Percentiles rank a stretch among this genome's conserved stretches.
Evolutionary conservation across 2,797 vertebrate species (phyloP).

Genomic region (Catharus ustulatus): DNA sequence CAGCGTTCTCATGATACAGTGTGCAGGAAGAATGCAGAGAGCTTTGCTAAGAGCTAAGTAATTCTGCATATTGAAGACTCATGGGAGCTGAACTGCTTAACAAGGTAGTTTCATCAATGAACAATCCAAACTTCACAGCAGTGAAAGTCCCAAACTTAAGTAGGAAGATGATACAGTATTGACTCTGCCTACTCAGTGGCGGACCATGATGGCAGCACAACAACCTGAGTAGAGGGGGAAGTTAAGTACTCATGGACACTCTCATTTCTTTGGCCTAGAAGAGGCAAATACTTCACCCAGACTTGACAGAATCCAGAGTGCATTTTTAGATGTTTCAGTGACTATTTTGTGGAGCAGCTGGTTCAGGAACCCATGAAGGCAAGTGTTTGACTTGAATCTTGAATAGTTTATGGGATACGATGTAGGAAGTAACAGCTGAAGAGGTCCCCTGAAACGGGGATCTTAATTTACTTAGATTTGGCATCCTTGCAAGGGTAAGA

Average conservation of each 20-base stretch:
- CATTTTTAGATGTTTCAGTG: neutral
- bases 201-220: neutral
- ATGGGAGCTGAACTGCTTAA: neutral
- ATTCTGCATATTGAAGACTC: neutral
- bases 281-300: neutral
- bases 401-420: neutral
- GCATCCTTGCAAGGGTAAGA: neutral
- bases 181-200: neutral
- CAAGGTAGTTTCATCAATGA: neutral
- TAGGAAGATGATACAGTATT: neutral
- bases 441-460: neutral
- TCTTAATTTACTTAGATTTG: neutral
- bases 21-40: neutral
- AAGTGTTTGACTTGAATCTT: neutral
- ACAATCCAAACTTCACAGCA: neutral
- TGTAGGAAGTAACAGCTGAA: neutral
- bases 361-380: neutral
- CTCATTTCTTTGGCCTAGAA: neutral
- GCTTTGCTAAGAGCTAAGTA: neutral
- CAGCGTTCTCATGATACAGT: rapidly evolving
- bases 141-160: neutral
- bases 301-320: neutral
- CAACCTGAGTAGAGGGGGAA: neutral
- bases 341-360: neutral
- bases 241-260: neutral